Evolutionary conservation across 2,888 invertebrate genomes (phyloP).

Genomic region (Gortyna flavago): DNA sequence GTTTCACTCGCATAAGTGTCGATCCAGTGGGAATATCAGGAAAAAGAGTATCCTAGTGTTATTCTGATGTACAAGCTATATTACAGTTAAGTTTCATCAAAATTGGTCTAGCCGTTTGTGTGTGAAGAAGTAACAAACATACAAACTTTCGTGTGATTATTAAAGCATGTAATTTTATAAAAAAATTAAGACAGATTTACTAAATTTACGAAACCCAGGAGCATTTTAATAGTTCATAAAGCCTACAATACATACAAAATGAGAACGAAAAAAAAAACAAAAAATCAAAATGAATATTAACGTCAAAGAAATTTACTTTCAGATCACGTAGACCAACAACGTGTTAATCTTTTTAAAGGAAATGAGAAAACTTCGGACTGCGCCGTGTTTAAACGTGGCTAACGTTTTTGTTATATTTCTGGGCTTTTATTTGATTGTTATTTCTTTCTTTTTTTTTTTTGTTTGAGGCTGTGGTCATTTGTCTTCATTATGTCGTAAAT

Average conservation of each 20-base stretch:
- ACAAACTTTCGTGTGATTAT: too few species aligned
- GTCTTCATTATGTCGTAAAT: constrained; percentile 35
- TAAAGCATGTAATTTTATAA: too few species aligned
- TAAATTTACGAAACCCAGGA: background rate
- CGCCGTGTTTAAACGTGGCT: constrained; percentile 69
- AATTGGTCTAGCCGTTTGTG: too few species aligned
- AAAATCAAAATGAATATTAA: constrained; percentile 73
- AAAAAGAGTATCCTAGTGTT: too few species aligned
- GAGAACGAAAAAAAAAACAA: constrained; percentile 33
- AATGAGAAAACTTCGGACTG: constrained; percentile 81
- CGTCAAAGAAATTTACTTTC: constrained; percentile 73
- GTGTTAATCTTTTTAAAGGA: constrained; percentile 85
- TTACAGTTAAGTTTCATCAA: too few species aligned
- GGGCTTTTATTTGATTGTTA: constrained; percentile 49
- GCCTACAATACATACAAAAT: constrained; percentile 25
- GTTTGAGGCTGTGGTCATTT: constrained; percentile 10
- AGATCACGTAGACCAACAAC: constrained; percentile 78
- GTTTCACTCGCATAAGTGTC: too few species aligned
- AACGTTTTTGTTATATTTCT: constrained; percentile 66
- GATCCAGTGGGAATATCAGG: too few species aligned
- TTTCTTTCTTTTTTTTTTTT: constrained; percentile 42
- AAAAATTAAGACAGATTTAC: background rate
- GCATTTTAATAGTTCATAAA: background rate
- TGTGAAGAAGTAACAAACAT: too few species aligned
- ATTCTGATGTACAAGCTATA: too few species aligned